A percentile compares a stretch with the other conserved stretches of the same genome.
Conservation (phyloP, 2,113 vertebrate genomes). For the Saimiri boliviensis region DNA sequence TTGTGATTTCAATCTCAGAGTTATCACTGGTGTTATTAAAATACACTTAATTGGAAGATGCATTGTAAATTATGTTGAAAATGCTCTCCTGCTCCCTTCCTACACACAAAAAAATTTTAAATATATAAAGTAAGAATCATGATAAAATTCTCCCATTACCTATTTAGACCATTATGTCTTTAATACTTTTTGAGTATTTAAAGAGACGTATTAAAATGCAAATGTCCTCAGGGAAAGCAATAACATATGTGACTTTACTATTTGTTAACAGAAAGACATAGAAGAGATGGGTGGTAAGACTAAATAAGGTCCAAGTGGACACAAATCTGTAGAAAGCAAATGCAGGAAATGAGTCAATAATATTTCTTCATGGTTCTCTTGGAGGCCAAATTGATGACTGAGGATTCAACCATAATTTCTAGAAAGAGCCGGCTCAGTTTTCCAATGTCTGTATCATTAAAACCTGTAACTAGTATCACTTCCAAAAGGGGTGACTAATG, state of each 20-base stretch:
- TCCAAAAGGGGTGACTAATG: background rate
- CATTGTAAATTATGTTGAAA: background rate
- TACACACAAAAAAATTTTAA: background rate
- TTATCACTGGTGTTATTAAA: background rate
- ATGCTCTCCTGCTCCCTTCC: background rate
- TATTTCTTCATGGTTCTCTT: background rate
- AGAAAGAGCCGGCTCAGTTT: background rate
- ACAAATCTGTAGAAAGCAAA: background rate
- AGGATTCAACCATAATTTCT: background rate
- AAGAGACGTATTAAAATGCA: constrained; percentile 33
- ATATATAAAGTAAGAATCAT: background rate
- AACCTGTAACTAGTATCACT: background rate
- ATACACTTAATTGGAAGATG: background rate
- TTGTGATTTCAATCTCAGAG: background rate
- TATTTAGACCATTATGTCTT: background rate
- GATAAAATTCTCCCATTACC: background rate
- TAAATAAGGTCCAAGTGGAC: background rate
- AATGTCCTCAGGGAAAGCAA: background rate
- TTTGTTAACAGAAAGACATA: background rate
- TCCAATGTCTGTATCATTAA: background rate
- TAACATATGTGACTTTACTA: background rate
- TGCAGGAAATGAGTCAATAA: background rate
- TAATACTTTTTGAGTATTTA: background rate
- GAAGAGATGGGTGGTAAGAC: background rate
- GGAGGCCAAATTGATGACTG: background rate